phyloP scores from a whole-genome alignment of 2,797 vertebrate species.

The Arrhamphus sclerolepis region DNA sequence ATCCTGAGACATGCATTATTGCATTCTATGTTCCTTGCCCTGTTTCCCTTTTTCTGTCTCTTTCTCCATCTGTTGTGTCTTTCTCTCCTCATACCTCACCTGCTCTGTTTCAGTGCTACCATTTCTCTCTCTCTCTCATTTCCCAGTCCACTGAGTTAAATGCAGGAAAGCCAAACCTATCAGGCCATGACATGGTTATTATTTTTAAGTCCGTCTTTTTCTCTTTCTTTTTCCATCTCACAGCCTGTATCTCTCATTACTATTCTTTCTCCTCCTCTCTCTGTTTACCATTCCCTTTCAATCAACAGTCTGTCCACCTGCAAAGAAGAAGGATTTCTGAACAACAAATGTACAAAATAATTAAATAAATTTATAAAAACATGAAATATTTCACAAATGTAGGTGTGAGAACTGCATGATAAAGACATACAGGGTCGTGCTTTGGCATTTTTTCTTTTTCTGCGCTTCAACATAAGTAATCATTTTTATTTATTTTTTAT shows the following conservation, averaged over 20 bases:
- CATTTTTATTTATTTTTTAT: too few relatives aligned
- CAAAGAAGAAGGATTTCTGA: conserved; percentile 41
- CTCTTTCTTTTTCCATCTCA: conserved; percentile 38
- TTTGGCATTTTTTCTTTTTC: too few relatives aligned
- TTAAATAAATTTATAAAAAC: conserved; percentile 62
- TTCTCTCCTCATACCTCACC: conserved; percentile 1
- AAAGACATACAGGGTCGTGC: too few relatives aligned
- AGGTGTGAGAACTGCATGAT: too few relatives aligned
- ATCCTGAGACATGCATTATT: neutral
- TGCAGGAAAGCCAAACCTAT: conserved; percentile 71
- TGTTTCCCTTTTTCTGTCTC: neutral
- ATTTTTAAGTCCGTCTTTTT: conserved; percentile 68
- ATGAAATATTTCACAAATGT: conserved; percentile 53
- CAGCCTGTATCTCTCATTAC: conserved; percentile 28
- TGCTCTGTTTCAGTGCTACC: conserved; percentile 24
- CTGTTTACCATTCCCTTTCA: conserved; percentile 18
- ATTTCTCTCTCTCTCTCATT: conserved; percentile 65
- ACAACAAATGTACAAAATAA: conserved; percentile 8
- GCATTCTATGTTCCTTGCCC: neutral
- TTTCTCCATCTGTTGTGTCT: conserved; percentile 33
- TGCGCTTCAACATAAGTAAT: too few relatives aligned
- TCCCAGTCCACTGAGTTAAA: conserved; percentile 78
- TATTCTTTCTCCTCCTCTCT: conserved; percentile 30
- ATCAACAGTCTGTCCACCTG: conserved; percentile 47
- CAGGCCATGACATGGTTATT: conserved; percentile 76